Percentiles rank a stretch among this genome's conserved stretches.
phyloP scores from a whole-genome alignment of 2,797 vertebrate species.

The Podargus strigoides region DNA sequence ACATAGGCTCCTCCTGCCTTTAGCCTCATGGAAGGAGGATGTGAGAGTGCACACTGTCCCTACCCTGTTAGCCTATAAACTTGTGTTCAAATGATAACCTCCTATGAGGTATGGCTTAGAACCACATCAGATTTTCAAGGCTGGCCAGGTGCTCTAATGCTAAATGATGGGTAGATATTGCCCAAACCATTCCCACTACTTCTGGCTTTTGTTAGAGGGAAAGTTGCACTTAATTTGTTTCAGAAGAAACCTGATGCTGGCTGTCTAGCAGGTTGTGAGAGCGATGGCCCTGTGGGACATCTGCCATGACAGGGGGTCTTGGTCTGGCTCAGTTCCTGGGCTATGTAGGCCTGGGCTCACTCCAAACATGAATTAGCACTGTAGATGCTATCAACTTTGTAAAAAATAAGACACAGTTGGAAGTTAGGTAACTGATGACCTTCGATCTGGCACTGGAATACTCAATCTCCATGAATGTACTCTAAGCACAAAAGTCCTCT shows the following conservation, averaged over 20 bases:
- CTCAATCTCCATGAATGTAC: not conserved
- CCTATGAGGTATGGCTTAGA: not conserved
- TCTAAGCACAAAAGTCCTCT: not conserved
- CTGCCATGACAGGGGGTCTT: accelerated
- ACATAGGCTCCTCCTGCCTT: not conserved
- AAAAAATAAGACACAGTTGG: not conserved
- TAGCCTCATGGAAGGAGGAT: not conserved
- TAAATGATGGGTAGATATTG: not conserved
- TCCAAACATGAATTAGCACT: not conserved
- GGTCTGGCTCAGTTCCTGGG: not conserved
- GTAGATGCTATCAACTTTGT: not conserved
- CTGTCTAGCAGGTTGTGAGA: not conserved
- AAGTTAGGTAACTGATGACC: not conserved
- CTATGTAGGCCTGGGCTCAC: not conserved
- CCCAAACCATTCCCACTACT: not conserved
- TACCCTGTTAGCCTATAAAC: not conserved
- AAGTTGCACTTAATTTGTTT: not conserved
- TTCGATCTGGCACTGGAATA: not conserved
- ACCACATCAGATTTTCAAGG: not conserved
- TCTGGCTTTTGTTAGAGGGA: not conserved
- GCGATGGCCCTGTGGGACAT: not conserved
- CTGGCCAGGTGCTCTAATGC: not conserved
- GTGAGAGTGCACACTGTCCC: no score
- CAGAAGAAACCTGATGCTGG: not conserved
- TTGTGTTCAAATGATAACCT: not conserved